Evolutionary conservation across 2,113 vertebrate species (phyloP), one percentile per base, ranked within the genome.

Genomic region (Rhineura floridana): DNA sequence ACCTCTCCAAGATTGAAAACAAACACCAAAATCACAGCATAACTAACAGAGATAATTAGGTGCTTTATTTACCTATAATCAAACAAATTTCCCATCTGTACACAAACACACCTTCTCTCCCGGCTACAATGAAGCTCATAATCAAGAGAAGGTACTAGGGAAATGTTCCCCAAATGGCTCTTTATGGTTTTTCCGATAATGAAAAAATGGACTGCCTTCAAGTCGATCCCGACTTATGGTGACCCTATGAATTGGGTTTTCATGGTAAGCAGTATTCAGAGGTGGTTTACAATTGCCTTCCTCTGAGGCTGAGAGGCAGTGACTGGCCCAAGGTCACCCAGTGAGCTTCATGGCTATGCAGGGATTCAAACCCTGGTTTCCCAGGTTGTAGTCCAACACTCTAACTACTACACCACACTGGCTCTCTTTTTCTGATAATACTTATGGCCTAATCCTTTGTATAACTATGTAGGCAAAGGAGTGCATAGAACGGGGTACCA

Each of bases 41-140:
- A 36, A 33, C 67, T 39, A 65, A 28, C 25, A 6, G 42, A 0
- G n/a, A 62, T 75, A 84, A 78, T 52, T 7, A 36, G 15, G 69
- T 62, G 3, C 23, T 79, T 69, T n/a, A 42, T 42, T 46, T 21
- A 4, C n/a, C 72, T 78, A 46, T 17, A 62, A 52, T 73, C 75
- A 52, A 78, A 52, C 4, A 44, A 83, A 48, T 78, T 72, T 48
- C 46, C 78, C 76, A 63, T 46, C 46, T 63, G 17, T 81, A 91
- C 85, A 82, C 75, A 86, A 92, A 78, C 0, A 28, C 0, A 1
- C 33, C 84, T 88, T 28, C 30, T 75, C 73, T 88, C 69, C 75
- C 3, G 30, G 21, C 48, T 25, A 4, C 0, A 1, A 3, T 15
- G n/a, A 85, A 4, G 62, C 23, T 55, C 42, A 12, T 62, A 59